Percentiles rank a stretch among this genome's conserved stretches.
phyloP scores from a whole-genome alignment of 2,888 invertebrate species.

The Gisinianus flammeolus region DNA sequence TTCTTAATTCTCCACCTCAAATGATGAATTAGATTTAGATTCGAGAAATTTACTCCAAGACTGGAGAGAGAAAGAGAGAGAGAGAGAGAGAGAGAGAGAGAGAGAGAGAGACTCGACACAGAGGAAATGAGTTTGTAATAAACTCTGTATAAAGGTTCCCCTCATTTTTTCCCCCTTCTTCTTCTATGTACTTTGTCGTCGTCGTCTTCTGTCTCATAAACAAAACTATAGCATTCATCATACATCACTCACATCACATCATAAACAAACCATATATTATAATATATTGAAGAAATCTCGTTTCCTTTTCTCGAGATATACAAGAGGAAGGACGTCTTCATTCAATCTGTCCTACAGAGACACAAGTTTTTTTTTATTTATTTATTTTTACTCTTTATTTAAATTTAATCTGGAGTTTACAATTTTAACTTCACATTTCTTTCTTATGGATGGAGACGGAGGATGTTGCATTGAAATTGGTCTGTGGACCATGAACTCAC shows the following conservation, averaged over 20 bases:
- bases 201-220: neutral
- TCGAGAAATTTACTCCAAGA: neutral
- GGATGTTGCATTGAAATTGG: too few species aligned
- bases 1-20: conserved; percentile 22
- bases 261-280: too few species aligned
- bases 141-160: conserved; percentile 4
- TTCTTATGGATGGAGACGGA: too few species aligned
- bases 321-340: conserved; percentile 13
- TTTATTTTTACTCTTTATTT: conserved; percentile 11
- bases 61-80: neutral
- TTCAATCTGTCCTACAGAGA: conserved; percentile 1
- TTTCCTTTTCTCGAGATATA: neutral
- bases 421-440: neutral
- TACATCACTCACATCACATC: too few species aligned
- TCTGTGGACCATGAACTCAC: too few species aligned
- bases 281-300: neutral
- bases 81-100: neutral
- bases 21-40: conserved; percentile 32
- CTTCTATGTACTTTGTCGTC: neutral
- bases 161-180: neutral
- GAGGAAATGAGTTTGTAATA: conserved; percentile 44
- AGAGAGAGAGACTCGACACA: neutral
- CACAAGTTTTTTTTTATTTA: neutral
- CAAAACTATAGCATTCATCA: too few species aligned
- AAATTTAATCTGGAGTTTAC: neutral